phyloP scores from a whole-genome alignment of 2,888 invertebrate genomes.

The Thecophora atra region DNA sequence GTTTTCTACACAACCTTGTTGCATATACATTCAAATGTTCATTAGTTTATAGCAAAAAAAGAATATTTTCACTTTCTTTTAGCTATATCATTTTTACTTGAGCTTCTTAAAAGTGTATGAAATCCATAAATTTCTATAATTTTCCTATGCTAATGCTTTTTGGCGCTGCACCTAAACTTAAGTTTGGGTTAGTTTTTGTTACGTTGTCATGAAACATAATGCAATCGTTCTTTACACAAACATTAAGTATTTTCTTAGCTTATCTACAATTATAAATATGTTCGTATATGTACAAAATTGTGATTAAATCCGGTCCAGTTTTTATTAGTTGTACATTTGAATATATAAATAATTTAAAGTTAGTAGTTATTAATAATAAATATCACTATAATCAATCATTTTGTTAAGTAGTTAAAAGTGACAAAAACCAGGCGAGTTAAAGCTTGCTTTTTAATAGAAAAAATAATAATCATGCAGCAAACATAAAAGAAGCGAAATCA shows the following conservation, averaged over 20 bases:
- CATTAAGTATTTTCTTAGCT: not conserved
- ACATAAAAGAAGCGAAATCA: not conserved
- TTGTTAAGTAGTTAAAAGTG: not conserved
- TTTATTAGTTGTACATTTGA: not conserved
- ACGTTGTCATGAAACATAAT: conserved; percentile 60
- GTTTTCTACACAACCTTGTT: conserved; percentile 29
- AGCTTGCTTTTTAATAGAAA: not conserved
- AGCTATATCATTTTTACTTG: not conserved
- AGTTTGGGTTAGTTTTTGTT: conserved; percentile 43
- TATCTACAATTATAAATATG: conserved; percentile 14
- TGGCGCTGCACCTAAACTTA: conserved; percentile 41
- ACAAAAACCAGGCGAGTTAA: not conserved
- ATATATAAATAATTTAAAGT: no score
- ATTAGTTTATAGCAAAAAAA: not conserved
- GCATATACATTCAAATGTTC: not conserved
- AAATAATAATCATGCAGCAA: not conserved
- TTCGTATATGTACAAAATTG: conserved; percentile 16
- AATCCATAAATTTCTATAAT: not conserved
- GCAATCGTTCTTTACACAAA: conserved; percentile 37
- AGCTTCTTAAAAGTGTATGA: not conserved
- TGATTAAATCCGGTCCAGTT: not conserved
- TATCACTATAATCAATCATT: not conserved
- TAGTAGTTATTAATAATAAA: not conserved
- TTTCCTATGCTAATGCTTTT: conserved; percentile 26
- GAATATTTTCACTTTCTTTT: not conserved